Conservation (phyloP, 2,113 vertebrate species). For the Lutjanus erythropterus region DNA sequence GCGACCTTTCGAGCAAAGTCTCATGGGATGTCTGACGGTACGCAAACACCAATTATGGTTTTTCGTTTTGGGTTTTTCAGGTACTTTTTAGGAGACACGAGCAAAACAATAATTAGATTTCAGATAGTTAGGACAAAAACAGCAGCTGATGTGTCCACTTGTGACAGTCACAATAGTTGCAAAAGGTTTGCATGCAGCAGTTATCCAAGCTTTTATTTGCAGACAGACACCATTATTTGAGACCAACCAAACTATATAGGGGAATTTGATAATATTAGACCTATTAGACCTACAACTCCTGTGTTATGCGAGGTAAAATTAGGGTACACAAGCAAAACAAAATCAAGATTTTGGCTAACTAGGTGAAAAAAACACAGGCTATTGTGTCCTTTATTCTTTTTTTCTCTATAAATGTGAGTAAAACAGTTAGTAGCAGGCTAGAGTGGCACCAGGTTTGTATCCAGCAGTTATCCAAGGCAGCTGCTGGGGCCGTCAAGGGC, state of each 20-base stretch:
- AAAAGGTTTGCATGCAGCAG: no score
- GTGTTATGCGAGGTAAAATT: no score
- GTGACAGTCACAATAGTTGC: no score
- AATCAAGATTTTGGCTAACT: no score
- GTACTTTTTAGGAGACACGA: constrained; percentile 67
- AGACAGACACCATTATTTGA: no score
- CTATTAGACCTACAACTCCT: no score
- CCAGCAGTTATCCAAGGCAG: constrained; percentile 45
- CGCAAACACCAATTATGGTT: constrained; percentile 77
- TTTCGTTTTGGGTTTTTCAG: constrained; percentile 56
- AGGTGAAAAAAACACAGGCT: no score
- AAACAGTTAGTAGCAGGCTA: not conserved
- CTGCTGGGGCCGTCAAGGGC: constrained; percentile 56
- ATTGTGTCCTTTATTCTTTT: not conserved
- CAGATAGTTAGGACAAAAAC: constrained; percentile 8
- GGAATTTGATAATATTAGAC: no score
- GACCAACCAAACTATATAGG: no score
- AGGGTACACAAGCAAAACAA: no score
- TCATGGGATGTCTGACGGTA: constrained; percentile 99
- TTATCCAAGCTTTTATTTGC: no score
- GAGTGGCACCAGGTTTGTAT: constrained; percentile 8
- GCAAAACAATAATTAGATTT: constrained; percentile 74
- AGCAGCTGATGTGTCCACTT: constrained; percentile 36
- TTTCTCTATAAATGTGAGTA: not conserved
- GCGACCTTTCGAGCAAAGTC: constrained; percentile 98